These are phyloP conservation scores for Lipophrys pholis DNA, from an alignment of 2,113 vertebrate genomes.

Conservation along the genomic window DNA sequence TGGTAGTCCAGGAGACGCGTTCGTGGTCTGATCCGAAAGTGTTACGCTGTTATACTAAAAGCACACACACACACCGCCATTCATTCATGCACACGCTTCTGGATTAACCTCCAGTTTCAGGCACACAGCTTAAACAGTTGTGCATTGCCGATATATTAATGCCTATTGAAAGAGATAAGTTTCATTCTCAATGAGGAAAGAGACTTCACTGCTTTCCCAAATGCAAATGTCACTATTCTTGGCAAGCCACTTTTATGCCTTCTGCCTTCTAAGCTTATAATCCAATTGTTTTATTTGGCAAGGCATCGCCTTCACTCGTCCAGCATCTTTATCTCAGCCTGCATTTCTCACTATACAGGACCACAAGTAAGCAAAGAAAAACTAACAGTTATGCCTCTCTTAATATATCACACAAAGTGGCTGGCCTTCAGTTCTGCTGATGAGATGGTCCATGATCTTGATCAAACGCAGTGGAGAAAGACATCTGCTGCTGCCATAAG, in stretches of 20 bases:
- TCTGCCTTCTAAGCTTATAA: constrained; percentile 66
- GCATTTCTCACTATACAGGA: constrained; percentile 22
- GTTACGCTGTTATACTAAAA: not conserved
- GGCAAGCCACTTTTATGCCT: constrained; percentile 27
- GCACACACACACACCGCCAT: not conserved
- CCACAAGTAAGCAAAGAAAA: not conserved
- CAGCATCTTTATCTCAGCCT: constrained; percentile 23
- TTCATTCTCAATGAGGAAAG: too few relatives aligned
- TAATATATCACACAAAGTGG: constrained; percentile 23
- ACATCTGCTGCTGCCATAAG: constrained; percentile 66
- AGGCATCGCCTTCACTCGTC: constrained; percentile 12
- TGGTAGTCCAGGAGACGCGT: not conserved
- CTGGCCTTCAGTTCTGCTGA: constrained; percentile 18
- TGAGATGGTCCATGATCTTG: constrained; percentile 43
- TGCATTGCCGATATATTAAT: not conserved
- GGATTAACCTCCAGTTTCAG: not conserved
- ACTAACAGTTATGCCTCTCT: constrained; percentile 18
- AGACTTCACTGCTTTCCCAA: constrained; percentile 5
- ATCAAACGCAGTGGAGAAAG: constrained; percentile 40
- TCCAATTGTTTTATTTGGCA: constrained; percentile 64
- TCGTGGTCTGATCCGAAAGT: not conserved
- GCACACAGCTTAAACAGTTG: not conserved
- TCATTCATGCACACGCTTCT: too few relatives aligned
- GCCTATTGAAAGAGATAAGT: not conserved
- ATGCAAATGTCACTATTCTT: constrained; percentile 54